Conservation (phyloP, 2,797 vertebrate species). For the Lagorchestes hirsutus region DNA sequence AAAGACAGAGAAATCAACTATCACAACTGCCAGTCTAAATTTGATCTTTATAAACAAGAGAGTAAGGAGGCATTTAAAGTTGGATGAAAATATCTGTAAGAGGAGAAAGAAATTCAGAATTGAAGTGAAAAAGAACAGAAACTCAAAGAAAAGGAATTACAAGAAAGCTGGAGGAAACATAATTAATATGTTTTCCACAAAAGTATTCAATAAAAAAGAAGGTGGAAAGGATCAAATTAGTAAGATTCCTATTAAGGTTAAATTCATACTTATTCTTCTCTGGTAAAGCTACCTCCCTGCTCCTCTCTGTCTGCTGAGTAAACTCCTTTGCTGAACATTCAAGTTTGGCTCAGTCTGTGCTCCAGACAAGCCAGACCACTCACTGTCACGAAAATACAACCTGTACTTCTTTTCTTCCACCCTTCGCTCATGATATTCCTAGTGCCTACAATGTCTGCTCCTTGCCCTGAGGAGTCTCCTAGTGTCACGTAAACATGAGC, state of each 20-base stretch:
- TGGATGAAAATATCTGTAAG: background rate
- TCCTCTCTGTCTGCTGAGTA: background rate
- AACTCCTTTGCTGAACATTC: background rate
- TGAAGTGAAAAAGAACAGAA: too few species aligned
- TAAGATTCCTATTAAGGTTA: background rate
- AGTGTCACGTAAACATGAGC: background rate
- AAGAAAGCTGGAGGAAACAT: background rate
- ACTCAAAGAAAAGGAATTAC: background rate
- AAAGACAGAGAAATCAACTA: background rate
- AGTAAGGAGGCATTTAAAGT: background rate
- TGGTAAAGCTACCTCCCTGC: background rate
- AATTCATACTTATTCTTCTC: background rate
- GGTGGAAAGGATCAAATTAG: background rate
- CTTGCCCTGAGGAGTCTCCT: background rate
- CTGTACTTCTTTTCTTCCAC: background rate
- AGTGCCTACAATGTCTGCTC: background rate
- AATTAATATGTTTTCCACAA: background rate
- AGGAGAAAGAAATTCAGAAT: accelerated
- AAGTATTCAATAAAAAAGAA: background rate
- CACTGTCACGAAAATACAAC: background rate
- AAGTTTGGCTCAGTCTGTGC: background rate
- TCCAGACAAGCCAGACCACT: background rate
- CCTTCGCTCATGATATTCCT: background rate
- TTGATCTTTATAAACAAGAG: background rate
- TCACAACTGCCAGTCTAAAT: too few species aligned